Evolutionary conservation across 2,113 vertebrate species (phyloP).

Genomic region (Melanostigma gelatinosum): DNA sequence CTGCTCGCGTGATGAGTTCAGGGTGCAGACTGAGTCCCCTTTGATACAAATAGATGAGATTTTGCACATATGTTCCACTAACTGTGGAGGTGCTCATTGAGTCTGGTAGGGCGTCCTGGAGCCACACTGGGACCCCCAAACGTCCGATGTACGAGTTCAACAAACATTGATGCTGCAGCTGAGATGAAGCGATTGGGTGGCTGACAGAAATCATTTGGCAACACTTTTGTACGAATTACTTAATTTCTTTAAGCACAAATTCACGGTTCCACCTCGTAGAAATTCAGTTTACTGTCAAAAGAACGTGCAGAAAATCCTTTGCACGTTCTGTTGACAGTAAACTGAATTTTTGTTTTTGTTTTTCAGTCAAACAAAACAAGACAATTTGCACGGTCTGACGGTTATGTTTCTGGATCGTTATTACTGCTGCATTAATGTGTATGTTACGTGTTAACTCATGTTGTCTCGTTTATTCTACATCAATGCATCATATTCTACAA

Average conservation of each 20-base stretch:
- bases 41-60: neutral
- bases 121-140: neutral
- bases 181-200: no score
- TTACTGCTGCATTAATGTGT: no score
- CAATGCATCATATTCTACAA: no score
- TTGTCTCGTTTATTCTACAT: no score
- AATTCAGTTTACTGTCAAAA: no score
- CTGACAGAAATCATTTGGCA: no score
- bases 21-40: neutral
- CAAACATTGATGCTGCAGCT: no score
- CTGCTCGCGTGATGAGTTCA: slow-evolving; percentile 46
- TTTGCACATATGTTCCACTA: neutral
- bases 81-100: neutral
- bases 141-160: neutral
- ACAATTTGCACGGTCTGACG: neutral
- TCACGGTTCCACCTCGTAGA: neutral
- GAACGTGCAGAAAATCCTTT: no score
- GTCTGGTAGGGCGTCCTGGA: neutral
- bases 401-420: neutral
- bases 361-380: neutral
- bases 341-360: neutral
- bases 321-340: no score
- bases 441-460: no score
- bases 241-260: no score
- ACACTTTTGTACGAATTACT: no score